These are phyloP conservation scores for Metaphire vulgaris DNA, from an alignment of 1,140 invertebrate genomes.

Conservation along the genomic window DNA sequence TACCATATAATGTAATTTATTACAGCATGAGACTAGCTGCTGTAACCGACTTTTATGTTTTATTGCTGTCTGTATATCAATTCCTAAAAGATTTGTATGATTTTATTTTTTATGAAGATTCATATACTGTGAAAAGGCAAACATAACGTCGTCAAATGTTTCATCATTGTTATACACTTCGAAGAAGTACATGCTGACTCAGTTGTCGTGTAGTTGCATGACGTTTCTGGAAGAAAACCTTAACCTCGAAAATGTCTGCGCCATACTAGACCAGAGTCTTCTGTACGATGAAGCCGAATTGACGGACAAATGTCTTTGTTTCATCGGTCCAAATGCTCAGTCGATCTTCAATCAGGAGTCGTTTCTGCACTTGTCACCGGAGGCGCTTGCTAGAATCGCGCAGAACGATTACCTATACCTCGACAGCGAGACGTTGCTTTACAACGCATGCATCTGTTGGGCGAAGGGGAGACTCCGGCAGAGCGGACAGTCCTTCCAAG, in stretches of 20 bases:
- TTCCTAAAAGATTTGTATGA: no score
- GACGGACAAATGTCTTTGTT: constrained; percentile 13
- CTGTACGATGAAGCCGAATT: constrained; percentile 16
- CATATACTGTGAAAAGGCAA: constrained; percentile 18
- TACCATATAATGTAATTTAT: no score
- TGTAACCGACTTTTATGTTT: no score
- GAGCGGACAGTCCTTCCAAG: not conserved
- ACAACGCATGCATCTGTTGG: constrained; percentile 19
- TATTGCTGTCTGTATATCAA: no score
- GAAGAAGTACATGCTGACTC: constrained; percentile 16
- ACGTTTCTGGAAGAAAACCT: constrained; percentile 13
- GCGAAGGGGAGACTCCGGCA: constrained; percentile 2
- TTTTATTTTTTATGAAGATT: no score
- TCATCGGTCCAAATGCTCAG: constrained; percentile 12
- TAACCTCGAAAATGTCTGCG: constrained; percentile 16
- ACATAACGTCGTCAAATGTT: constrained; percentile 3
- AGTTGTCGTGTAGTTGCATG: constrained; percentile 14
- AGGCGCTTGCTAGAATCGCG: not conserved
- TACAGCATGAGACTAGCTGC: no score
- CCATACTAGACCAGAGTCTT: constrained; percentile 18
- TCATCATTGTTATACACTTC: constrained; percentile 15
- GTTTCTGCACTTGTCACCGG: constrained; percentile 6
- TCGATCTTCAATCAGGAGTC: constrained; percentile 7
- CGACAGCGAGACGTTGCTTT: constrained; percentile 14
- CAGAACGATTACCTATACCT: constrained; percentile 10